Evolutionary conservation across 2,113 vertebrate genomes (phyloP), one percentile per base, ranked within the genome.

Genomic region (Xyrauchen texanus): DNA sequence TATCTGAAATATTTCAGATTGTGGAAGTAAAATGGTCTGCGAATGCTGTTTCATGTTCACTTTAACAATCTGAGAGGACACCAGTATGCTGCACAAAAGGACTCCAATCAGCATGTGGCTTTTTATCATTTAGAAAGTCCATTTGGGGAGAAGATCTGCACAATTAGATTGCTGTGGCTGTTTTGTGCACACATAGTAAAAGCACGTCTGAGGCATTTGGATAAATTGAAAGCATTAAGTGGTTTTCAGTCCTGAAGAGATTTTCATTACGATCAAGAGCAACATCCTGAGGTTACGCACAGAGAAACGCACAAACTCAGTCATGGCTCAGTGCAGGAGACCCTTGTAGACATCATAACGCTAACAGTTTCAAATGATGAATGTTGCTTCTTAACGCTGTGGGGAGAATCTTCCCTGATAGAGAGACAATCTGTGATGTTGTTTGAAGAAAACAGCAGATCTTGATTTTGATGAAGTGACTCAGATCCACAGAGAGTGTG

Each of bases 221-320:
- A 91, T 89, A 88, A 89, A 91, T 92, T 88, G 85, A 88, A 85
- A 82, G 84, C 79, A 81, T 85, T 84, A 87, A 74, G 81, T 83
- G 64, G 78, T 85, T 85, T 90, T 89, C 86, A 89, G 87, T 75
- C 77, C 85, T 88, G 82, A 5, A 86, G 80, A 91, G 91, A 91
- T 92, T 92, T 92, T 90, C 90, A 92, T 91, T 91, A 92, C 88
- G 89, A 93, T 92, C 88, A 89, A 80, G 81, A 84, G 86, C 83
- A 87, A 85, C 71, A 84, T 84, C 82, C 82, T 51, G 34, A 79
- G 79, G 83, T 81, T 64, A 84, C 21, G 69, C 60, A 58, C 6
- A 78, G 58, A 70, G 34, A 55, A 13, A 55, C 13, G 51, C 49
- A 79, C 49, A 70, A 57, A 82, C 46, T 77, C 62, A 55, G 62